Conservation (phyloP, 2,113 vertebrate genomes). For the Hemicordylus capensis region DNA sequence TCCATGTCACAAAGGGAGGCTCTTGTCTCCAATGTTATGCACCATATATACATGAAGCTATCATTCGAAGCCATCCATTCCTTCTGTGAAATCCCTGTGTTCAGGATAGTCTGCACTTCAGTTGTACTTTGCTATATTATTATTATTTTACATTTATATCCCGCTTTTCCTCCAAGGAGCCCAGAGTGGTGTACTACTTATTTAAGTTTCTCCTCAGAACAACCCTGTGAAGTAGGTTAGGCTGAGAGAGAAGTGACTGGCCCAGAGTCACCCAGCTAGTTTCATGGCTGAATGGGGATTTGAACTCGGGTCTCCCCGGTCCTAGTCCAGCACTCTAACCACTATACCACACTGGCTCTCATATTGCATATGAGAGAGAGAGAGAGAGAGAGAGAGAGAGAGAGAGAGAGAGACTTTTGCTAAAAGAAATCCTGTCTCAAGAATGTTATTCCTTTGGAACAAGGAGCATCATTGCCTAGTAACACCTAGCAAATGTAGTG, state of each 20-base stretch:
- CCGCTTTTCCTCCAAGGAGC: too few species aligned
- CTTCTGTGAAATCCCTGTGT: neutral
- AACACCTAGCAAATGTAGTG: rapidly evolving
- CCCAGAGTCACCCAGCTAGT: too few species aligned
- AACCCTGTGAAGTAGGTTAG: too few species aligned
- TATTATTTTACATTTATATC: too few species aligned
- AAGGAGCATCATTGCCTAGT: neutral
- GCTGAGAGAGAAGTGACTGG: too few species aligned
- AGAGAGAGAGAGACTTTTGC: neutral
- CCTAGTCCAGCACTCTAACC: too few species aligned
- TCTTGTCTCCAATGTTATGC: neutral
- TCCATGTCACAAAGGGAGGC: neutral
- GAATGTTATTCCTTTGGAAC: neutral
- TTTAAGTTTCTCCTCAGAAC: too few species aligned
- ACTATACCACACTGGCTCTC: too few species aligned
- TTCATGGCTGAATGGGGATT: too few species aligned
- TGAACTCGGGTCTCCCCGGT: too few species aligned
- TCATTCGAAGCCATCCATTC: neutral
- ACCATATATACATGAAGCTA: neutral
- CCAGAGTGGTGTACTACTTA: too few species aligned
- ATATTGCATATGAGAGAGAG: too few species aligned
- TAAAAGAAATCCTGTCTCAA: neutral
- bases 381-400: neutral
- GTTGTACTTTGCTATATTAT: neutral
- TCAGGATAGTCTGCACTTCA: neutral